phyloP scores from a whole-genome alignment of 1,140 invertebrate species.

The Condylostylus longicornis region DNA sequence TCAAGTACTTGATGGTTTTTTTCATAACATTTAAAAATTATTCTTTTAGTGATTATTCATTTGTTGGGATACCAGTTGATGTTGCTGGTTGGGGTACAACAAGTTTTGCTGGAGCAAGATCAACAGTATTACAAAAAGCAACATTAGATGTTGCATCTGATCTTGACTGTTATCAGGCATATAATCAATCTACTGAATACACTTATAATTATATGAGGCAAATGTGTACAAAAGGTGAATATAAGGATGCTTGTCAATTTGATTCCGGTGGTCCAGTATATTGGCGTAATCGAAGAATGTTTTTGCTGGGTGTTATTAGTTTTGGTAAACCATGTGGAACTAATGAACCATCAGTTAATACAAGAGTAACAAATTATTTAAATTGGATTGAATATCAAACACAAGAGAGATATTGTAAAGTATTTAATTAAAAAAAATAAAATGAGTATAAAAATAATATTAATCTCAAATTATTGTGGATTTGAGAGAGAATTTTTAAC shows the following conservation, averaged over 20 bases:
- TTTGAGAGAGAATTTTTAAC: too few relatives aligned
- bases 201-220: too few relatives aligned
- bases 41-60: slow-evolving; percentile 7
- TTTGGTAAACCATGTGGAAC: slow-evolving; percentile 44
- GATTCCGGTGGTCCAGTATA: slow-evolving; percentile 29
- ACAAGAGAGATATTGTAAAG: slow-evolving; percentile 15
- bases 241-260: slow-evolving; percentile 25
- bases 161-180: neutral
- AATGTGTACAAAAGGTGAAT: too few relatives aligned
- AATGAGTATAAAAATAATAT: too few relatives aligned
- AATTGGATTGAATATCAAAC: slow-evolving; percentile 50
- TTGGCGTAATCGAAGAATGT: slow-evolving; percentile 16
- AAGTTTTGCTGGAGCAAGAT: slow-evolving; percentile 24
- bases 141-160: slow-evolving; percentile 15
- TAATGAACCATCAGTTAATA: slow-evolving; percentile 46
- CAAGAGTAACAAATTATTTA: slow-evolving; percentile 46
- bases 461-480: too few relatives aligned
- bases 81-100: slow-evolving; percentile 29
- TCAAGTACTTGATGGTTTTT: neutral
- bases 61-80: slow-evolving; percentile 15
- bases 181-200: too few relatives aligned
- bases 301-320: slow-evolving; percentile 45
- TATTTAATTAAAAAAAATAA: slow-evolving; percentile 11
- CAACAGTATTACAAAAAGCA: slow-evolving; percentile 19
- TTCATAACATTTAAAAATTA: neutral